Percentiles rank a stretch among this genome's conserved stretches.
These are phyloP conservation scores for Actenoides lindsayi DNA, from an alignment of 2,113 vertebrate species.

Conservation along the genomic window DNA sequence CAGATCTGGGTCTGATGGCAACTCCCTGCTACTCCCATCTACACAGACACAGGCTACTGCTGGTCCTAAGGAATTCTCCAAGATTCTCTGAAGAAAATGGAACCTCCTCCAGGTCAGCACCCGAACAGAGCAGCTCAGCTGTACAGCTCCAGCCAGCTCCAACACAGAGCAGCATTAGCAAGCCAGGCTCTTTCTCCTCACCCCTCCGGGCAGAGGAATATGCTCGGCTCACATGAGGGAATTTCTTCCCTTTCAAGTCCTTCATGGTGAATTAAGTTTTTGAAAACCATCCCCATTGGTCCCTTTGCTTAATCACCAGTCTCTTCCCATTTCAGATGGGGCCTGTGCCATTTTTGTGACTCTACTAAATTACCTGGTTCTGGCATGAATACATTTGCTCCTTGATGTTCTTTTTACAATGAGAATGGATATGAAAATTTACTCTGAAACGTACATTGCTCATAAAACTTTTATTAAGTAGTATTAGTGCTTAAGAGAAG, in stretches of 20 bases:
- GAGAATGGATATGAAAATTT: conserved; percentile 71
- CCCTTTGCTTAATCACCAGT: conserved; percentile 23
- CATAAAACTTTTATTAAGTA: conserved; percentile 71
- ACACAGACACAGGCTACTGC: neutral
- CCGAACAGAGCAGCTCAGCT: rapidly evolving
- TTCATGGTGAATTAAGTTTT: conserved; percentile 71
- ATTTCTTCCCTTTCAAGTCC: conserved; percentile 53
- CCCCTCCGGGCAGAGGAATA: neutral
- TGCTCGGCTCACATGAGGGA: neutral
- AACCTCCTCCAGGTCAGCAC: neutral
- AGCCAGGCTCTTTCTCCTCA: neutral
- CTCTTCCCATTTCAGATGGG: conserved; percentile 39
- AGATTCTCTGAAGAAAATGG: neutral
- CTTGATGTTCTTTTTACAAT: conserved; percentile 53
- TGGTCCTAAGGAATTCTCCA: neutral
- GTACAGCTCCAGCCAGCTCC: neutral
- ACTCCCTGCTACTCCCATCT: neutral
- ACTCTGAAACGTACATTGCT: conserved; percentile 66
- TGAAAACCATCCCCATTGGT: conserved; percentile 58
- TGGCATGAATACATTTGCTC: conserved; percentile 61
- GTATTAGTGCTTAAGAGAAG: conserved; percentile 66
- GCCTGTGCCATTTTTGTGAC: conserved; percentile 34
- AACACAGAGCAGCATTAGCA: neutral
- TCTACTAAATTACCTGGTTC: conserved; percentile 60
- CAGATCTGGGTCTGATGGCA: neutral